Evolutionary conservation across 2,797 vertebrate species (phyloP).

Genomic region (Melopsittacus undulatus): DNA sequence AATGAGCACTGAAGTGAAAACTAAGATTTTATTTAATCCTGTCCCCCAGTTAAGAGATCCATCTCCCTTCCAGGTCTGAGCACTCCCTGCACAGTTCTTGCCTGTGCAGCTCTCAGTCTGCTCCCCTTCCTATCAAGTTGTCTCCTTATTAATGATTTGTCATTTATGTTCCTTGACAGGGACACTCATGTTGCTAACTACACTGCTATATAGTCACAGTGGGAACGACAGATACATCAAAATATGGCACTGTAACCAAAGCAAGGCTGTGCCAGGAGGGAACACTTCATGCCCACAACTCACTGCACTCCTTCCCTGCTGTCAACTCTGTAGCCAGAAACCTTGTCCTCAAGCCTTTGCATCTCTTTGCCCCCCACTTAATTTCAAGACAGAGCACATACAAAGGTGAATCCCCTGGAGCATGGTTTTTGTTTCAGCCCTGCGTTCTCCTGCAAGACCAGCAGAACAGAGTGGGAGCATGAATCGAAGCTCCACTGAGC

Average conservation of each 20-base stretch:
- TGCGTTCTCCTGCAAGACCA: background rate
- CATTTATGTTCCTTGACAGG: background rate
- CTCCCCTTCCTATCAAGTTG: background rate
- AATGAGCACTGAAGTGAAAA: background rate
- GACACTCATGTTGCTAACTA: background rate
- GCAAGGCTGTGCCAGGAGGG: background rate
- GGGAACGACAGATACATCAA: background rate
- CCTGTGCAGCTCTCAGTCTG: rapidly evolving
- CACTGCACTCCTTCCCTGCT: background rate
- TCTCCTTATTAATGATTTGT: background rate
- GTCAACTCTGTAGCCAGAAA: background rate
- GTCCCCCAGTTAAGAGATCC: rapidly evolving
- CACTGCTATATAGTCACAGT: background rate
- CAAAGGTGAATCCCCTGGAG: background rate
- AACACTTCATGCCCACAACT: rapidly evolving
- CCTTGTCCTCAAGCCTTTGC: background rate
- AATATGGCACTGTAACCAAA: rapidly evolving
- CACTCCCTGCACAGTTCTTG: rapidly evolving
- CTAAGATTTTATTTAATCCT: background rate
- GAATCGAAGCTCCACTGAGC: background rate
- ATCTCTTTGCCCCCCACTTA: background rate
- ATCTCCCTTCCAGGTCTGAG: background rate
- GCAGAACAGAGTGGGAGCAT: background rate
- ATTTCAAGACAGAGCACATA: background rate
- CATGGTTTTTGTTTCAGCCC: background rate